A percentile compares a stretch with the other conserved stretches of the same genome.
Conservation (phyloP, 1,140 invertebrate genomes). For the Anastatus disparis region DNA sequence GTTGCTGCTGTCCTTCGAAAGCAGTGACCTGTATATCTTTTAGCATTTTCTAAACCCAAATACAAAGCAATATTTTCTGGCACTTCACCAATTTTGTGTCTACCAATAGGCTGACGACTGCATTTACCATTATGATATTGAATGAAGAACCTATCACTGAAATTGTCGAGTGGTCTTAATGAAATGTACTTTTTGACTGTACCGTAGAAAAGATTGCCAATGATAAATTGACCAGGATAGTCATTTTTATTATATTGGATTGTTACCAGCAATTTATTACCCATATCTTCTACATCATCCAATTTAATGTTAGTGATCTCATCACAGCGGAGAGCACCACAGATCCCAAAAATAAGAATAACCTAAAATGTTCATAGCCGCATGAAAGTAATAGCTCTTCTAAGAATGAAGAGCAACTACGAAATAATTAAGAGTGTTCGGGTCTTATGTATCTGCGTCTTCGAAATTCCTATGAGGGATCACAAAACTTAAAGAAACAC, state of each 20-base stretch:
- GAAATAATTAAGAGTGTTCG: too few relatives aligned
- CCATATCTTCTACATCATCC: too few relatives aligned
- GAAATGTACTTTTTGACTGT: constrained; percentile 24
- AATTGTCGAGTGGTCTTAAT: constrained; percentile 15
- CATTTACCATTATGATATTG: constrained; percentile 34
- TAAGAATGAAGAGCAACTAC: too few relatives aligned
- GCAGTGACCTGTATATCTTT: constrained; percentile 31
- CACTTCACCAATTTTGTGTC: constrained; percentile 35
- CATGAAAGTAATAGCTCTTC: too few relatives aligned
- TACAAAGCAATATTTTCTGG: constrained; percentile 31
- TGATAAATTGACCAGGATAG: background rate
- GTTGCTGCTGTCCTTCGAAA: constrained; percentile 34
- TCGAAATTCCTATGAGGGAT: too few relatives aligned
- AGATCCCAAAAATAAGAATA: too few relatives aligned
- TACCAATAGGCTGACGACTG: constrained; percentile 34
- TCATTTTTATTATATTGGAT: background rate
- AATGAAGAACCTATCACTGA: constrained; percentile 31
- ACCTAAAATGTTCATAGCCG: too few relatives aligned
- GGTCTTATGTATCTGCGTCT: too few relatives aligned
- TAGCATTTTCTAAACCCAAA: too few relatives aligned
- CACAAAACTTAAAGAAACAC: too few relatives aligned
- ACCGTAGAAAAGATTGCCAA: background rate
- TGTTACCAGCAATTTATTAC: background rate
- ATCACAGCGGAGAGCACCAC: too few relatives aligned
- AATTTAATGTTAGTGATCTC: too few relatives aligned